Percentiles rank a stretch among this genome's conserved stretches.
These are phyloP conservation scores for Edolisoma coerulescens DNA, from an alignment of 2,113 vertebrate genomes.

Conservation along the genomic window DNA sequence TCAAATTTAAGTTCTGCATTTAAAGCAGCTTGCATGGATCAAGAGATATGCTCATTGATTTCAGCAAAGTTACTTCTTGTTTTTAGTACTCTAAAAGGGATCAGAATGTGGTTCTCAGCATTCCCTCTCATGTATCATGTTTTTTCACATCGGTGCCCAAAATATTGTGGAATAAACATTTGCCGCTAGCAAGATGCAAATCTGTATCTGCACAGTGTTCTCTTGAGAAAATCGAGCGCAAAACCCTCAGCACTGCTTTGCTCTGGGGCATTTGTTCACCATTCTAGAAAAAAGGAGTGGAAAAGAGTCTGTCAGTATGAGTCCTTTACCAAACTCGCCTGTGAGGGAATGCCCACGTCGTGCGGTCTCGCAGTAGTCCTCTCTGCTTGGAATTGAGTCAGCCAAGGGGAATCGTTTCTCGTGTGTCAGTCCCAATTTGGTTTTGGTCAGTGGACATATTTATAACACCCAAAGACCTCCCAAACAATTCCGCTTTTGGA, in stretches of 20 bases:
- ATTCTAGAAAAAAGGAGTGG: not conserved
- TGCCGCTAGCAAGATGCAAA: not conserved
- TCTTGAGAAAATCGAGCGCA: not conserved
- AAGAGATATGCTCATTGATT: not conserved
- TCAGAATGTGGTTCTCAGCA: not conserved
- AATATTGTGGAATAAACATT: slow-evolving; percentile 6
- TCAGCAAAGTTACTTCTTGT: not conserved
- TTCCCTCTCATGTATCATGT: not conserved
- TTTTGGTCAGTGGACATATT: not conserved
- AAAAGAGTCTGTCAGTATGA: slow-evolving; percentile 7
- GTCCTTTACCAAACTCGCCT: not conserved
- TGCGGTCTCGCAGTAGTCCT: not conserved
- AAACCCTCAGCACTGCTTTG: not conserved
- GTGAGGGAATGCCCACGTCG: not conserved
- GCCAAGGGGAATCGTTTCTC: not conserved
- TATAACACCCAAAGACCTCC: not conserved
- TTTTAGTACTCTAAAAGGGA: not conserved
- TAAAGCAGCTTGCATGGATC: not conserved
- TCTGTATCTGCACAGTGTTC: not conserved
- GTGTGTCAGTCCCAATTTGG: fast-evolving
- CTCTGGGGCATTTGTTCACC: slow-evolving; percentile 10
- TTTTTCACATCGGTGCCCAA: slow-evolving; percentile 11
- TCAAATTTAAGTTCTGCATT: not conserved
- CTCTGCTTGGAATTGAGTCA: not conserved
- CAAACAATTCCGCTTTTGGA: not conserved